Evolutionary conservation across 2,113 vertebrate species (phyloP).

Genomic region (Nanorana parkeri): DNA sequence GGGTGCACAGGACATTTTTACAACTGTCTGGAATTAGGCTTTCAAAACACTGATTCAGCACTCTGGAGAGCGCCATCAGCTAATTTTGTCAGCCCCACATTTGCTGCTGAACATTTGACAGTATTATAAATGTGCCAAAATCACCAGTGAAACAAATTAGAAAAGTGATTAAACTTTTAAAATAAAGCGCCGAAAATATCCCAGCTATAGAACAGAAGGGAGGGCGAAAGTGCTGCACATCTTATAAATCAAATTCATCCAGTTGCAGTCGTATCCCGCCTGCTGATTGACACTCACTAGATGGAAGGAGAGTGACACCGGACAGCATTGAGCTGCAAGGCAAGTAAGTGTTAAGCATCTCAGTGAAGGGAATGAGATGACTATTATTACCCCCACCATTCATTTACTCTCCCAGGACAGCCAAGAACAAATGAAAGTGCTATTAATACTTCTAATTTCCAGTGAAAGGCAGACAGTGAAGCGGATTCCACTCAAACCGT

Average conservation of each 20-base stretch:
- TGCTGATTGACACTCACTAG: conserved; percentile 23
- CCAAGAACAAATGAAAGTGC: background rate
- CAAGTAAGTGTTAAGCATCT: conserved; percentile 26
- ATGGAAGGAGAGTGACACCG: conserved; percentile 9
- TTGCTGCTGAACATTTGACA: too few relatives aligned
- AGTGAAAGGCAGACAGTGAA: background rate
- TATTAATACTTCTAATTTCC: conserved; percentile 42
- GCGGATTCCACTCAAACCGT: background rate
- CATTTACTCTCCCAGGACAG: conserved; percentile 14
- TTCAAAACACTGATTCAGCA: too few relatives aligned
- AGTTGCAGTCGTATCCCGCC: background rate
- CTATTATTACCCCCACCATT: conserved; percentile 22
- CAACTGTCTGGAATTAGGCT: too few relatives aligned
- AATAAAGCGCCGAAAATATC: background rate
- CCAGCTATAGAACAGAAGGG: background rate
- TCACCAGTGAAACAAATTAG: too few relatives aligned
- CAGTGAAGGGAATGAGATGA: background rate
- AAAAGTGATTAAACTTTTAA: too few relatives aligned
- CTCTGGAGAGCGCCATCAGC: too few relatives aligned
- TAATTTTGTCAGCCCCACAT: too few relatives aligned
- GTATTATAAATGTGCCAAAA: too few relatives aligned
- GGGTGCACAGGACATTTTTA: too few relatives aligned
- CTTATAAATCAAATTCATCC: conserved; percentile 17
- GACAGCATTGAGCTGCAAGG: background rate
- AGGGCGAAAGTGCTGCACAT: background rate